Evolutionary conservation across 2,797 vertebrate genomes (phyloP).

Genomic region (Smutsia temminckii): DNA sequence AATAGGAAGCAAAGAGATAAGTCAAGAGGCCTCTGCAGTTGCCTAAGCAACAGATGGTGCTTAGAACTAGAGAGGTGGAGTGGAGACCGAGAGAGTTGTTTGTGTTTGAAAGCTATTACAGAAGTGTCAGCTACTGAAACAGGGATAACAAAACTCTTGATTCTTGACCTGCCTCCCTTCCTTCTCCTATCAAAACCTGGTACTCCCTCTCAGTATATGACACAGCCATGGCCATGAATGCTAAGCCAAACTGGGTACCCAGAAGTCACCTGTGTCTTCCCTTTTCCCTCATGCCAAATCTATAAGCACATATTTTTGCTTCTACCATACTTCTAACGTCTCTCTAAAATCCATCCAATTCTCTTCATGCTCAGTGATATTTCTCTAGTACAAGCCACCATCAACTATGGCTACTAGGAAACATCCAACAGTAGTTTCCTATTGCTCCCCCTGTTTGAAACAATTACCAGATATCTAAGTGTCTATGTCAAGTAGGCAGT

Average conservation of each 20-base stretch:
- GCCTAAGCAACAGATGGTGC: slow-evolving; percentile 18
- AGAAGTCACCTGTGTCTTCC: slow-evolving; percentile 33
- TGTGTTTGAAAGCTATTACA: not conserved
- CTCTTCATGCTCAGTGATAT: not conserved
- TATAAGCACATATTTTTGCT: slow-evolving; percentile 45
- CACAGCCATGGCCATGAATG: not conserved
- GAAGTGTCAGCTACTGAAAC: not conserved
- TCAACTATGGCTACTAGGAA: not conserved
- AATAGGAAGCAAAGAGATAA: slow-evolving; percentile 20
- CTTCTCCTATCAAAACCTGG: not conserved
- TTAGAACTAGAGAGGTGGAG: slow-evolving; percentile 4
- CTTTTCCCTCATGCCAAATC: slow-evolving; percentile 26
- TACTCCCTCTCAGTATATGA: slow-evolving; percentile 1
- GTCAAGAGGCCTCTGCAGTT: slow-evolving; percentile 44
- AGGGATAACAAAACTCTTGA: slow-evolving; percentile 37
- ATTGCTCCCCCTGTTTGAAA: slow-evolving; percentile 21
- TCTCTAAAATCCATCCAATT: slow-evolving; percentile 38
- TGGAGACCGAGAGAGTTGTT: slow-evolving; percentile 8
- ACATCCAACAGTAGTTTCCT: not conserved
- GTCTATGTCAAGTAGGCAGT: not conserved
- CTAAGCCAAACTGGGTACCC: not conserved
- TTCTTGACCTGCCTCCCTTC: not conserved
- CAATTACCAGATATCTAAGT: slow-evolving; percentile 29
- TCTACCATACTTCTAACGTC: slow-evolving; percentile 38
- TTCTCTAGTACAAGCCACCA: not conserved